Evolutionary conservation across 2,888 invertebrate species (phyloP).

Genomic region (Diarsia brunnea): DNA sequence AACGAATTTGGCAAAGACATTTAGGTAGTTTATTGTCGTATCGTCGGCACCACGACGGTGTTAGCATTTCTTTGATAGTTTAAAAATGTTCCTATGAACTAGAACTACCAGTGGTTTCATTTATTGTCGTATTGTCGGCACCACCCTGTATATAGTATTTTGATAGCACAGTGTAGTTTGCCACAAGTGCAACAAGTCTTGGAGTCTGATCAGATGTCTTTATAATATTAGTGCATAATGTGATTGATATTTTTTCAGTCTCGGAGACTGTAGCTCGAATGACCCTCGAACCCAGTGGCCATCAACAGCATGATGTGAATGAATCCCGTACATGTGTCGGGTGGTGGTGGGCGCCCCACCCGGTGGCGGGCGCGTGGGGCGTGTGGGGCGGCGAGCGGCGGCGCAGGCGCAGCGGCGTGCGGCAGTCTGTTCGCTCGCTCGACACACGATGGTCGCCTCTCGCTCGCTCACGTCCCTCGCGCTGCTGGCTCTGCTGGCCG

Average conservation of each 20-base stretch:
- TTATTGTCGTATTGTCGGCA: no score
- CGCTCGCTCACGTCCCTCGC: constrained; percentile 68
- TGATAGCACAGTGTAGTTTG: background rate
- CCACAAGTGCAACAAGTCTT: background rate
- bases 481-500: constrained; percentile 69
- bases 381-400: constrained; percentile 38
- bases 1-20: no score
- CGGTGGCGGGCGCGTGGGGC: background rate
- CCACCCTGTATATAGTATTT: no score
- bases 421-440: constrained; percentile 72
- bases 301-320: constrained; percentile 8
- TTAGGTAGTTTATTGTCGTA: no score
- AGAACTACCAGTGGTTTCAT: no score
- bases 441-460: constrained; percentile 75
- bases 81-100: no score
- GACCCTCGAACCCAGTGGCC: background rate
- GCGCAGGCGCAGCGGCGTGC: constrained; percentile 39
- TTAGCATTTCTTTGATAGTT: no score
- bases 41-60: no score
- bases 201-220: background rate
- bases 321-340: constrained; percentile 22
- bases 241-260: background rate
- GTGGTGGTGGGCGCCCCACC: constrained; percentile 38
- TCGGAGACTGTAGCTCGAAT: background rate
- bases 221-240: background rate